Percentiles rank a stretch among this genome's conserved stretches.
phyloP scores from a whole-genome alignment of 2,888 invertebrate species.

The Ectemnius lituratus region DNA sequence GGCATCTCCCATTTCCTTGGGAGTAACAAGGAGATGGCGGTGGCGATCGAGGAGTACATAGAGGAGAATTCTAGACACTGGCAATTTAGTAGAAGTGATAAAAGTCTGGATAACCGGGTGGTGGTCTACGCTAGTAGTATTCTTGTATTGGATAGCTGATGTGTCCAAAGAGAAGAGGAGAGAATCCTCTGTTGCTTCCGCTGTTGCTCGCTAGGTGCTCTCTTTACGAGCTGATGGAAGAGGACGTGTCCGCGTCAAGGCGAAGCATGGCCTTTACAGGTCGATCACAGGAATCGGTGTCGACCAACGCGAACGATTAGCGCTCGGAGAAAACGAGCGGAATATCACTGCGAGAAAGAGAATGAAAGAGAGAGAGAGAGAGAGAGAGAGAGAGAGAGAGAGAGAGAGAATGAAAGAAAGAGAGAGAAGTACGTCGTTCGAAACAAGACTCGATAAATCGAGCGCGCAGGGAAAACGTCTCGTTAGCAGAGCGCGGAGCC shows the following conservation, averaged over 20 bases:
- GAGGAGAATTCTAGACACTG: too few species aligned
- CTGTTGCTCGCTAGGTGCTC: too few species aligned
- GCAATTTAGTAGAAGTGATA: too few species aligned
- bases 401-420: neutral
- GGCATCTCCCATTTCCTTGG: conserved; percentile 1
- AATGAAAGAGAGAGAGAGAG: neutral
- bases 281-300: conserved; percentile 57
- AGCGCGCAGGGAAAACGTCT: conserved; percentile 62
- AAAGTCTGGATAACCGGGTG: too few species aligned
- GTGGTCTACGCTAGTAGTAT: too few species aligned
- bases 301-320: conserved; percentile 58
- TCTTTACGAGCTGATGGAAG: conserved; percentile 39
- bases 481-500: conserved; percentile 53
- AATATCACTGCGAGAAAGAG: conserved; percentile 35
- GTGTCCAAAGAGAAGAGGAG: too few species aligned
- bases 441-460: conserved; percentile 55
- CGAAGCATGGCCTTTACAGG: conserved; percentile 37
- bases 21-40: too few species aligned
- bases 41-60: too few species aligned
- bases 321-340: conserved; percentile 54
- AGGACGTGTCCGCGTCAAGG: conserved; percentile 50
- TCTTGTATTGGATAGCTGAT: too few species aligned
- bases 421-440: too few species aligned
- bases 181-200: too few species aligned
- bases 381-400: neutral